Base-by-base conservation (phyloP, 1,140 invertebrate species). In the Papilio polytes region DNA sequence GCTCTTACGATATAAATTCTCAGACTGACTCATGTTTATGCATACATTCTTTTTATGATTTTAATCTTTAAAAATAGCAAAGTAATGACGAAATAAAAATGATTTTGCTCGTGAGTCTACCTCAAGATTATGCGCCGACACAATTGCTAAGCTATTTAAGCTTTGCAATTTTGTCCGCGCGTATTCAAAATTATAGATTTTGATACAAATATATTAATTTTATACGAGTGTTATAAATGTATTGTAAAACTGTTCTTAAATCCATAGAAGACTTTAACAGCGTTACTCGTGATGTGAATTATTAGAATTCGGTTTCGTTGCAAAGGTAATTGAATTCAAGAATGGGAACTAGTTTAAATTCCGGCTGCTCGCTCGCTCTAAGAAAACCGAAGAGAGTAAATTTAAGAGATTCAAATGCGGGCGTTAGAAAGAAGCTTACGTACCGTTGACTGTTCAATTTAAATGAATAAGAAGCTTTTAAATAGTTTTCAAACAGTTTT, bases 261-360 rank as follows among this genome's bases (percentile, higher is more conserved):
- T 70, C 22, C 22, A 66, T 26, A 22, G 56, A 31, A 66, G 26
- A 66, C 10, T 26, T 26, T 66, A 66, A 66, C 31, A 66, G 13
- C 26, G 31, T 70, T 70, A 12, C 26, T 36, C 63, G 10, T 31
- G 63, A 70, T 31, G 63, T 70, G 26, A 70, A 70, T 70, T 70
- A 70, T 70, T 70, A 26, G 63, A 70, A 70, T 36, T 36, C 26
- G 63, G 63, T 70, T 70, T 70, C 63, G 22, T 70, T 31, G 63
- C 63, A 36, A 70, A 70, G 63, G 63, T 70, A 70, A 70, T 70
- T 70, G 63, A 70, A 70, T 70, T 70, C 26, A 70, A 36, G 63
- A 70, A 70, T 70, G 63, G 26, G 63, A 70, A 70, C 63, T 70
- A 70, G 63, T 70, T 70, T 70, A 70, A 70, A 70, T 70, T 70